A percentile compares a stretch with the other conserved stretches of the same genome.
These are phyloP conservation scores for Nerophis lumbriciformis DNA, from an alignment of 2,113 vertebrate genomes.

Conservation along the genomic window DNA sequence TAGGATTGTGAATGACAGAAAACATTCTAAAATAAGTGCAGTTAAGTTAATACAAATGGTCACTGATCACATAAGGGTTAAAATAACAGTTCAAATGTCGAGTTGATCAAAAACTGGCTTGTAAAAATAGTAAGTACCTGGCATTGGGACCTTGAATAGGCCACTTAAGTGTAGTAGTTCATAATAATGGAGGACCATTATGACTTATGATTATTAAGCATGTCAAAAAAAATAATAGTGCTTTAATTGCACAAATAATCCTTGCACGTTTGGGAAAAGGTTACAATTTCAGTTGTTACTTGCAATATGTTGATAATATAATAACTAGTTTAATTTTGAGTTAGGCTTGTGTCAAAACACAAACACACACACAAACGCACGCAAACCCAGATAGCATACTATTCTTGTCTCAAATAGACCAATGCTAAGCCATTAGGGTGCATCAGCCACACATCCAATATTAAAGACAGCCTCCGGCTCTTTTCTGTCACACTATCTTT, in stretches of 20 bases:
- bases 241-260: neutral
- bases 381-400: constrained; percentile 32
- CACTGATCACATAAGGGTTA: no score
- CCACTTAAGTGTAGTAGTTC: no score
- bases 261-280: neutral
- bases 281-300: constrained; percentile 9
- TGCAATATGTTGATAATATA: constrained; percentile 10
- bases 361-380: constrained; percentile 3
- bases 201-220: no score
- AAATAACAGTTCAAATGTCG: no score
- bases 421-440: constrained; percentile 51
- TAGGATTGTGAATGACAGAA: no score
- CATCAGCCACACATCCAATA: constrained; percentile 57
- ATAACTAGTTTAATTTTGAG: constrained; percentile 2
- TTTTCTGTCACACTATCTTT: constrained; percentile 47
- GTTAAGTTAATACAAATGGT: no score
- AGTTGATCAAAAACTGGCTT: no score
- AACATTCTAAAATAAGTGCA: no score
- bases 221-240: neutral
- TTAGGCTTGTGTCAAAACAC: neutral
- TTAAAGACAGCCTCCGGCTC: constrained; percentile 54
- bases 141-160: no score
- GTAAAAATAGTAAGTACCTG: no score
- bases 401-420: constrained; percentile 54
- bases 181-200: no score